Evolutionary conservation across 1,140 invertebrate species (phyloP).

Genomic region (Drosophila grimshawi): DNA sequence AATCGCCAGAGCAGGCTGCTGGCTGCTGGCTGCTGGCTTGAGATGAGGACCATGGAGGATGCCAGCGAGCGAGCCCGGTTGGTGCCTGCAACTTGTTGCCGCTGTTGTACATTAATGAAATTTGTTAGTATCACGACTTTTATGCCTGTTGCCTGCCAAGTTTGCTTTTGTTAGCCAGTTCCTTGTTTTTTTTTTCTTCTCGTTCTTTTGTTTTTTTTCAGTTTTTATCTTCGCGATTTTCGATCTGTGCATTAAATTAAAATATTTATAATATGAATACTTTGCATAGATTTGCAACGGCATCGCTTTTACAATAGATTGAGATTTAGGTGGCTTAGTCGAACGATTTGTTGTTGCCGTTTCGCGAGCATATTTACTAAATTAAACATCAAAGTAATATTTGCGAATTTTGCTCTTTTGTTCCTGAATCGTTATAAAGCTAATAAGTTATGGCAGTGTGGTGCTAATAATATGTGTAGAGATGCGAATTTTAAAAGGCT

Average conservation of each 20-base stretch:
- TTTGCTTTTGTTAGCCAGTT: constrained; percentile 66
- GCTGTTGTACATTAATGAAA: constrained; percentile 82
- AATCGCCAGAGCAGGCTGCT: constrained; percentile 43
- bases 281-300: constrained; percentile 26
- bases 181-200: constrained; percentile 43
- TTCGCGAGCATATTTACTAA: background rate
- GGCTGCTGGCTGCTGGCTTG: background rate
- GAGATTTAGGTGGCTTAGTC: background rate
- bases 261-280: constrained; percentile 50
- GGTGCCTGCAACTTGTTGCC: constrained; percentile 77
- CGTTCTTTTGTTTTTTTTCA: constrained; percentile 5
- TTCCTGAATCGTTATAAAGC: background rate
- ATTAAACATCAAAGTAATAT: constrained; percentile 1
- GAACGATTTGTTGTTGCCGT: background rate
- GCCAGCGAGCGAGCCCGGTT: constrained; percentile 43
- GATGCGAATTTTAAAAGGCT: background rate
- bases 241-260: constrained; percentile 63
- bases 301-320: constrained; percentile 6
- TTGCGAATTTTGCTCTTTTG: background rate
- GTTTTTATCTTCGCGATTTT: constrained; percentile 24
- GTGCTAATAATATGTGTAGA: background rate
- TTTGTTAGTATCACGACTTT: constrained; percentile 83
- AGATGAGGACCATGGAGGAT: constrained; percentile 15
- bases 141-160: constrained; percentile 71
- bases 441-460: background rate